phyloP scores from a whole-genome alignment of 2,888 invertebrate species.

The Thereva nobilitata region DNA sequence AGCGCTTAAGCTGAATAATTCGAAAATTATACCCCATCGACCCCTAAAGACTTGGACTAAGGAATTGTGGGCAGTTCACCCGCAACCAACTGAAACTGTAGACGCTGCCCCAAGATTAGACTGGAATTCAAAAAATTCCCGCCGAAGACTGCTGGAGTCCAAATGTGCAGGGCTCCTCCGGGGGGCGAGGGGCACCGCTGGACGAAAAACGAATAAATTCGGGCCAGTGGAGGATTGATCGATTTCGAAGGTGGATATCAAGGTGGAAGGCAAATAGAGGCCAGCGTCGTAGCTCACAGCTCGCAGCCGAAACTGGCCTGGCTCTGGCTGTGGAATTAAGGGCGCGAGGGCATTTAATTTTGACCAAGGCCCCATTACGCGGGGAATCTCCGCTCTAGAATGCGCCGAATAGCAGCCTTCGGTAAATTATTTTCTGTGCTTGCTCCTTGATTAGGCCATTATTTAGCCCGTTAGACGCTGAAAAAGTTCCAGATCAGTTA shows the following conservation, averaged over 20 bases:
- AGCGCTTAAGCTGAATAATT: conserved; percentile 39
- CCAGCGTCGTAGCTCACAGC: no score
- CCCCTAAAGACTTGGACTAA: conserved; percentile 1
- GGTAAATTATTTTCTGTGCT: conserved; percentile 5
- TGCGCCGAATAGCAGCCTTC: background rate
- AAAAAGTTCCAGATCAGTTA: conserved; percentile 10
- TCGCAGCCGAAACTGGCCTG: no score
- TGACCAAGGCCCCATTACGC: conserved; percentile 17
- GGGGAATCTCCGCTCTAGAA: conserved; percentile 1
- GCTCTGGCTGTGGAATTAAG: conserved; percentile 7
- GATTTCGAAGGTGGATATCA: conserved; percentile 15
- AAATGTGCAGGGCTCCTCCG: no score
- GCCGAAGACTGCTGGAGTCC: background rate
- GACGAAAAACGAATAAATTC: conserved; percentile 17
- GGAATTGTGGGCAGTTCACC: background rate
- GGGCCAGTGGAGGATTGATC: conserved; percentile 31
- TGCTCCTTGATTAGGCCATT: conserved; percentile 30
- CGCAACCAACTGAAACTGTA: background rate
- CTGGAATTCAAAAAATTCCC: conserved; percentile 29
- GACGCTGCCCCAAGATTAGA: conserved; percentile 11
- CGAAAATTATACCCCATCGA: conserved; percentile 41
- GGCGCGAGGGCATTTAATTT: conserved; percentile 17
- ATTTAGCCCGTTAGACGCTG: conserved; percentile 20
- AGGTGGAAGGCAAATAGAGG: background rate
- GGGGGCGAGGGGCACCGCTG: background rate